These are phyloP conservation scores for Morphnarchus princeps DNA, from an alignment of 2,113 vertebrate genomes.

Conservation along the genomic window DNA sequence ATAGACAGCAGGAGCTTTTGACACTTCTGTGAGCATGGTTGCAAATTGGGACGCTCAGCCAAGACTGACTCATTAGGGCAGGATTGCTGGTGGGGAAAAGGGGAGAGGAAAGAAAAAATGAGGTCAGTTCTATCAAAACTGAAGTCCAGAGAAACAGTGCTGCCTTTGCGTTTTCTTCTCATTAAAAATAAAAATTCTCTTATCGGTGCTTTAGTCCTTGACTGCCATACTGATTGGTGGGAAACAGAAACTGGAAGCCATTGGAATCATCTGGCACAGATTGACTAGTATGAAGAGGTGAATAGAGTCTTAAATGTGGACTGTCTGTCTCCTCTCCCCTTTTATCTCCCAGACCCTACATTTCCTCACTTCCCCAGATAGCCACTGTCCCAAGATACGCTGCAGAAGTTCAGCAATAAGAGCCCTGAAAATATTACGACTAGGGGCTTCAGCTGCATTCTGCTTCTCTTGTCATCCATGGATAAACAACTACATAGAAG, in stretches of 20 bases:
- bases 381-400: background rate
- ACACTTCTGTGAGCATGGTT: slow-evolving; percentile 18
- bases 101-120: slow-evolving; percentile 31
- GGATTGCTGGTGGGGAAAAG: background rate
- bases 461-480: background rate
- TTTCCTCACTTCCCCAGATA: background rate
- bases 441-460: background rate
- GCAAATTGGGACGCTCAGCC: background rate
- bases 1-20: slow-evolving; percentile 10
- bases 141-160: background rate
- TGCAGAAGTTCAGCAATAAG: background rate
- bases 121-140: slow-evolving; percentile 9
- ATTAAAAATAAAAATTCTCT: background rate
- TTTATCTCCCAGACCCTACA: background rate
- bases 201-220: background rate
- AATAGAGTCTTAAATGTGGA: background rate
- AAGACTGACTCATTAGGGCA: slow-evolving; percentile 41
- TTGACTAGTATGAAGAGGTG: background rate
- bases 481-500: background rate
- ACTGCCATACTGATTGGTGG: background rate
- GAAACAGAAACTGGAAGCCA: background rate
- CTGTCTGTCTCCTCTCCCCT: background rate
- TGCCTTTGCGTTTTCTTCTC: background rate
- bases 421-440: background rate
- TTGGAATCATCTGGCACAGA: background rate